Base-by-base conservation (phyloP, 1,140 invertebrate species). In the Hyles vespertilio region DNA sequence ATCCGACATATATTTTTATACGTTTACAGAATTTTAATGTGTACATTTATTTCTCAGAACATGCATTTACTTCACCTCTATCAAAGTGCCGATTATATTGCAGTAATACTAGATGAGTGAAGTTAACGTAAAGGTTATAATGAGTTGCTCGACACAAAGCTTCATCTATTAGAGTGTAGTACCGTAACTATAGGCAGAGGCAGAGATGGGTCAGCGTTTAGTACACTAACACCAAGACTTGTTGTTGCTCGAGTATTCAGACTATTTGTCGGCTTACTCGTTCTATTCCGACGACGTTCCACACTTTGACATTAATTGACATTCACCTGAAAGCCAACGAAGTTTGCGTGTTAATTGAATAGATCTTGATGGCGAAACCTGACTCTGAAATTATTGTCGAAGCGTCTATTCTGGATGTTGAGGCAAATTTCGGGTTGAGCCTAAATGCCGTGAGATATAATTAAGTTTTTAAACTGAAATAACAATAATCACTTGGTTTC, bases 291-390 rank as follows among this genome's bases (percentile, higher is more conserved):
- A 43, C 58, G 55, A 58, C 60, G 63, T 63, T 63, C 56, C 62
- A 58, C 62, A 69, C 63, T 74, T 69, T 69, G 74, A 77, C 75
- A 71, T 72, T 76, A 81, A 81, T 78, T 78, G 79, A 76, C 74
- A 71, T 77, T 75, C 72, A 74, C 69, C 72, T 79, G 72, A 78
- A 81, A 74, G 70, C 69, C 74, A 67, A 77, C 76, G 62, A 71
- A 74, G 74, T 84, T 80, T 71, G 67, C 69, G 69, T 70, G 72
- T 70, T 81, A 81, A 77, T 84, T 84, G 72, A 80, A 80, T 80
- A 80, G 67, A 81, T 80, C 71, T 74, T 72, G 72, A 75, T 67
- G 70, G 56, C 50, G 54, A 61, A 67, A 65, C 62, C 51, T 47
- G 50, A 69, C 33, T 49, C 45, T 53, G 40, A 45, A 55, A 63